Evolutionary conservation across 2,888 invertebrate genomes (phyloP), one percentile per base, ranked within the genome.

Genomic region (Arctia plantaginis): DNA sequence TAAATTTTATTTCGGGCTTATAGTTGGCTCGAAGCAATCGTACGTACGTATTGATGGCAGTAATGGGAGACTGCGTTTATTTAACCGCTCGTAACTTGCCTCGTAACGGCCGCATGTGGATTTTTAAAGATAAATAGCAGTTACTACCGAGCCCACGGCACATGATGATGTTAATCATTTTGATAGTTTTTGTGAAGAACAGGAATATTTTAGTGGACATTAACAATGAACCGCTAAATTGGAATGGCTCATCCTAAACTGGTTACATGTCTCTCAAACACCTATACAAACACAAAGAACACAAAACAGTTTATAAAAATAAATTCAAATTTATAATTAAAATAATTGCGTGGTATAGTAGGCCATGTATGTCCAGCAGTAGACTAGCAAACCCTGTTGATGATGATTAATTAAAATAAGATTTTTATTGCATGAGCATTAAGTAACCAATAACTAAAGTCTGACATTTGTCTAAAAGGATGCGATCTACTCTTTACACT

Each of bases 71-170:
- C 91, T 89, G 87, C 89, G 92, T 94, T 94, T 95, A 94, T 95
- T 94, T 95, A 93, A 94, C 92, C 91, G 94, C 91, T 94, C 93
- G 93, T 94, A 93, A 95, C 91, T 90, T 86, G 89, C 82, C 86
- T 90, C 88, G 92, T 93, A 91, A 93, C 90, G 91, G 91, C 88
- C 87, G 88, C 87, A 89, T 92, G 92, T 92, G 90, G 93, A 93
- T 92, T 93, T 93, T 93, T 91, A 88, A 88, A 91, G 88, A 90
- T 91, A 89, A 90, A 89, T 81, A 78, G 83, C 85, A 66, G 69
- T 87, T 84, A 87, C 84, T 87, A 87, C 86, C 86, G 70, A 80
- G 86, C 72, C 59, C 76, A 82, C 84, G 87, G 62, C 70, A 44
- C 70, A 70, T 41, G 62, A 70, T 62, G 70, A 70, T 70, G 70